Evolutionary conservation across 2,113 vertebrate genomes (phyloP), one percentile per base, ranked within the genome.

Genomic region (Ivindomyrus marchei): DNA sequence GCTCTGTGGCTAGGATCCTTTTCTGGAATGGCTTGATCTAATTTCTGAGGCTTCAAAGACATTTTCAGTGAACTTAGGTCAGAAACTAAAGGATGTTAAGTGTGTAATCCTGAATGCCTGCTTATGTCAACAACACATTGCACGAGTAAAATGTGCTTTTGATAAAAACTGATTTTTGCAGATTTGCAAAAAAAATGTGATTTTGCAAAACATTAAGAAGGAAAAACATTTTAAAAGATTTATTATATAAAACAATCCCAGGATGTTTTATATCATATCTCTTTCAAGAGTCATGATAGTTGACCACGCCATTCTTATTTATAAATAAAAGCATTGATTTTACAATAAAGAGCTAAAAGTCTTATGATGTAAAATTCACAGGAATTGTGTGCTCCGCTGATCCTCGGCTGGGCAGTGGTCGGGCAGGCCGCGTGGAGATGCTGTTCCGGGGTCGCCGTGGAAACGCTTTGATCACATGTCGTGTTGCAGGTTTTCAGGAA

Each of bases 401-500:
- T 42, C 10, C n/a, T 4, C 4, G 74, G 10, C 74, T 6, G 13
- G 39, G 39, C 21, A 47, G 24, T 5, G 52, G 15, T 36, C 17
- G 17, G 6, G n/a, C 19, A 10, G 52, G 58, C n/a, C 3, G n/a
- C 31, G 3, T 46, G 53, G 47, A 45, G 17, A 39, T 11, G 21
- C 39, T 46, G 62, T 42, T 27, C 21, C 70, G 13, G 10, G 36
- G 24, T 56, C 19, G 15, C 50, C 31, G 46, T 45, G 84, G 90
- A 52, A 88, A 56, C 91, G 94, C 90, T 92, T 83, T 92, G 93
- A 45, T 94, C 92, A 90, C 62, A 27, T 93, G 91, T 95, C 90
- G 90, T 92, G 66, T 95, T 95, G 91, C 95, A 96, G 96, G 96
- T 94, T 93, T 94, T 94, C 94, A 94, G 94, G 95, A 96, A 92